Percentiles rank a stretch among this genome's conserved stretches.
phyloP scores from a whole-genome alignment of 2,113 vertebrate genomes.

The Naja naja region DNA sequence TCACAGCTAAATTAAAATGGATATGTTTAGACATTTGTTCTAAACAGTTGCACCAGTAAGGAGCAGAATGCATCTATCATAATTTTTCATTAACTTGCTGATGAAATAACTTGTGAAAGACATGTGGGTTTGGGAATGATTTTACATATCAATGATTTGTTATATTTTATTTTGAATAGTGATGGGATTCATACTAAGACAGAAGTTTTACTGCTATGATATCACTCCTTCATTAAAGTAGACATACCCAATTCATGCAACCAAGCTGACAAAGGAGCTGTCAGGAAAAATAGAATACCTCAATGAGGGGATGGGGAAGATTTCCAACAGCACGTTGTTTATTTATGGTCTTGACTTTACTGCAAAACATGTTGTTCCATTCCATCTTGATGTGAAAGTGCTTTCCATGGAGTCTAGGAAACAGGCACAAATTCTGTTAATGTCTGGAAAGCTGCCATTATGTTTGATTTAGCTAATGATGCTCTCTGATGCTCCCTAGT shows the following conservation, averaged over 20 bases:
- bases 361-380: constrained; percentile 68
- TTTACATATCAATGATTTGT: neutral
- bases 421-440: constrained; percentile 45
- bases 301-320: constrained; percentile 3
- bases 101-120: neutral
- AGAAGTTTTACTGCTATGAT: neutral
- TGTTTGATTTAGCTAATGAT: constrained; percentile 48
- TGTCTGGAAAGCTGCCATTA: constrained; percentile 37
- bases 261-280: neutral
- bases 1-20: neutral
- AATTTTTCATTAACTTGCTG: neutral
- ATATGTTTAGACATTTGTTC: neutral
- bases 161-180: neutral
- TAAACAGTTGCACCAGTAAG: neutral
- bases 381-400: constrained; percentile 45
- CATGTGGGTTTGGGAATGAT: neutral
- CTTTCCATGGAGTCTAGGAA: constrained; percentile 35
- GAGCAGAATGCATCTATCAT: neutral
- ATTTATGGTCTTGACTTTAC: constrained; percentile 28
- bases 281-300: constrained; percentile 18
- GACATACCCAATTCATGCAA: neutral
- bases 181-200: neutral
- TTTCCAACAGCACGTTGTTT: constrained; percentile 48
- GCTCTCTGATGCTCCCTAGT: constrained; percentile 37
- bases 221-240: neutral